phyloP scores from a whole-genome alignment of 2,888 invertebrate species.

The Melanargia galathea region DNA sequence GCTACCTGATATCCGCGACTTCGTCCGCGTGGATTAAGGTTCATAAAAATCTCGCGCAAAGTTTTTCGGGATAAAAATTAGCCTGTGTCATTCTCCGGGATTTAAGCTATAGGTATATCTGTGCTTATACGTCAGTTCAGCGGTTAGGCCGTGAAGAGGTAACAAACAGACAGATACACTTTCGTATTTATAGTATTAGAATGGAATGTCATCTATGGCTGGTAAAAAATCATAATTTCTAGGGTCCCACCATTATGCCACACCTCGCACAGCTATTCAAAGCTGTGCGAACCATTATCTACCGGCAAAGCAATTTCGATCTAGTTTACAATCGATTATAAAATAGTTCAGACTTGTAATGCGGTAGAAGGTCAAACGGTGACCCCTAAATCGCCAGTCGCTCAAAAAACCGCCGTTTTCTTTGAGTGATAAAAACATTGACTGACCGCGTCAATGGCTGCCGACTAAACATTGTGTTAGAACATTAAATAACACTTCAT shows the following conservation, averaged over 20 bases:
- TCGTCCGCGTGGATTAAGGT: too few relatives aligned
- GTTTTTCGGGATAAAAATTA: too few relatives aligned
- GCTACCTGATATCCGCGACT: too few relatives aligned
- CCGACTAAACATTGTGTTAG: constrained; percentile 1
- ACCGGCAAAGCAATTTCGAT: constrained; percentile 49
- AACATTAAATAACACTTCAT: constrained; percentile 6
- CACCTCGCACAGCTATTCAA: constrained; percentile 51
- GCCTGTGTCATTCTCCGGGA: too few relatives aligned
- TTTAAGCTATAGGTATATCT: too few relatives aligned
- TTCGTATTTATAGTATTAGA: too few relatives aligned
- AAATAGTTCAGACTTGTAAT: constrained; percentile 51
- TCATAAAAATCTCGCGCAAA: too few relatives aligned
- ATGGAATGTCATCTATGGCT: neutral
- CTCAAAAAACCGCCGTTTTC: constrained; percentile 32
- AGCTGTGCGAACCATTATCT: constrained; percentile 45
- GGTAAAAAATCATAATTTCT: constrained; percentile 45
- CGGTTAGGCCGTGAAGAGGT: too few relatives aligned
- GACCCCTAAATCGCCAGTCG: constrained; percentile 36
- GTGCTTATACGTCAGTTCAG: too few relatives aligned
- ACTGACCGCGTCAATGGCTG: constrained; percentile 21
- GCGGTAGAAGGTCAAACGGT: constrained; percentile 48
- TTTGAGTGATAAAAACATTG: constrained; percentile 27
- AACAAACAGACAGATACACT: too few relatives aligned
- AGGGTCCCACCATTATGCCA: constrained; percentile 46
- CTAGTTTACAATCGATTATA: constrained; percentile 56